These are phyloP conservation scores for Strigamia transsilvanica DNA, from an alignment of 2,888 invertebrate genomes.

Conservation along the genomic window DNA sequence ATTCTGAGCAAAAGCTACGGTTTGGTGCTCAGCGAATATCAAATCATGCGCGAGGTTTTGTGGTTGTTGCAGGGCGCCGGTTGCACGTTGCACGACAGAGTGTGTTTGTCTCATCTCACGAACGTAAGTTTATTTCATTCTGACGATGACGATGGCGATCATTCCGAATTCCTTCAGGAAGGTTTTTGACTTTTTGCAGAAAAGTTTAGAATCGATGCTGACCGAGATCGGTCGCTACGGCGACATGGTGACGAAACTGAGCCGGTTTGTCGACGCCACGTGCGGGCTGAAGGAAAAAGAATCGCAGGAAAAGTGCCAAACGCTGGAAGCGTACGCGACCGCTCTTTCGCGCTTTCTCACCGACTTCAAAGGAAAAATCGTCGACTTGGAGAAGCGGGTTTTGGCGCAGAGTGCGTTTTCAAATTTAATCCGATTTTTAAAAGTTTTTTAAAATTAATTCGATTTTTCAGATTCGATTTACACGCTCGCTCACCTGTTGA, in stretches of 20 bases:
- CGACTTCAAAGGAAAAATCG: background rate
- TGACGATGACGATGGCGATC: too few relatives aligned
- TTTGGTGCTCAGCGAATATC: conserved; percentile 13
- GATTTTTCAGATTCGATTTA: background rate
- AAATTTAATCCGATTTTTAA: too few relatives aligned
- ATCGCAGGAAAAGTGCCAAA: background rate
- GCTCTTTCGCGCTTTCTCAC: background rate
- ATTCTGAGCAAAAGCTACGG: background rate
- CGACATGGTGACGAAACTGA: background rate
- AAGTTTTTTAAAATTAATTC: too few relatives aligned
- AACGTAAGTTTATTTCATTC: background rate
- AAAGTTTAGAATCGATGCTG: conserved; percentile 3
- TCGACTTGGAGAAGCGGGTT: background rate
- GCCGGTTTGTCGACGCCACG: background rate
- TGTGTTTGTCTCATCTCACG: conserved; percentile 29
- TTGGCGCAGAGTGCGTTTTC: background rate
- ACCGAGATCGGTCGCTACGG: conserved; percentile 7
- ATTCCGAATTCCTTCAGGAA: too few relatives aligned
- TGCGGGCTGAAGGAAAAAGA: background rate
- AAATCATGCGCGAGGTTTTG: conserved; percentile 11
- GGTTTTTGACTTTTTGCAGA: conserved; percentile 31
- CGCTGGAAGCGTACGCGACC: conserved; percentile 37
- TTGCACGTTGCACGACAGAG: background rate
- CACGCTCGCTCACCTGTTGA: background rate
- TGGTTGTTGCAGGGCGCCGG: conserved; percentile 1